Conservation (phyloP, 2,888 invertebrate species). For the Aphidoletes aphidimyza region DNA sequence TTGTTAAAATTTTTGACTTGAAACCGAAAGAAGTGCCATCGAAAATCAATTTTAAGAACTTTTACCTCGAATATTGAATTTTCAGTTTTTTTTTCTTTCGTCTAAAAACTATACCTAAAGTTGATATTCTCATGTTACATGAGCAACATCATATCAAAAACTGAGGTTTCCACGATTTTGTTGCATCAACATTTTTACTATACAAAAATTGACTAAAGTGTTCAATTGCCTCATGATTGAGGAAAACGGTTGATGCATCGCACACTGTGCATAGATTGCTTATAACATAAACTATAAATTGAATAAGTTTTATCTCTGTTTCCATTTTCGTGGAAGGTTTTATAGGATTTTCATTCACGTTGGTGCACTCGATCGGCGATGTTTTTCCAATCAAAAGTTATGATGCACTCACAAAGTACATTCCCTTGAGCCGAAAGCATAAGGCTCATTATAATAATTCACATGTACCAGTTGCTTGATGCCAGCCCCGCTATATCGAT, state of each 20-base stretch:
- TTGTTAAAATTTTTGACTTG: too few species aligned
- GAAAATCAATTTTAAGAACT: too few species aligned
- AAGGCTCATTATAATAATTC: background rate
- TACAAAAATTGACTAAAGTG: background rate
- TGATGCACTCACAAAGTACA: background rate
- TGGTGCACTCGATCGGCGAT: background rate
- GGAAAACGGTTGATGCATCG: too few species aligned
- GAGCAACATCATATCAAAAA: too few species aligned
- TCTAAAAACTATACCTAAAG: too few species aligned
- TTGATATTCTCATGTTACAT: too few species aligned
- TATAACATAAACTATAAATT: conserved; percentile 25
- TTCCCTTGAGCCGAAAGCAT: background rate
- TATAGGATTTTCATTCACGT: too few species aligned
- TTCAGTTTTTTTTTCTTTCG: too few species aligned
- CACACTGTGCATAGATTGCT: background rate
- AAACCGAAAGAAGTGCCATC: too few species aligned
- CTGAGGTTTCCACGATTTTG: background rate
- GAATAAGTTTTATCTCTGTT: conserved; percentile 23
- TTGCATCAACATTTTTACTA: background rate
- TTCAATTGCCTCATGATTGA: background rate
- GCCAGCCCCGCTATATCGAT: too few species aligned
- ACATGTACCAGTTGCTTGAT: background rate
- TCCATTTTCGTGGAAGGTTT: background rate
- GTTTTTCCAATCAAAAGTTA: conserved; percentile 13
- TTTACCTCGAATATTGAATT: too few species aligned